Percentiles rank a stretch among this genome's conserved stretches.
Evolutionary conservation across 2,113 vertebrate species (phyloP).

Genomic region (Tichodroma muraria): DNA sequence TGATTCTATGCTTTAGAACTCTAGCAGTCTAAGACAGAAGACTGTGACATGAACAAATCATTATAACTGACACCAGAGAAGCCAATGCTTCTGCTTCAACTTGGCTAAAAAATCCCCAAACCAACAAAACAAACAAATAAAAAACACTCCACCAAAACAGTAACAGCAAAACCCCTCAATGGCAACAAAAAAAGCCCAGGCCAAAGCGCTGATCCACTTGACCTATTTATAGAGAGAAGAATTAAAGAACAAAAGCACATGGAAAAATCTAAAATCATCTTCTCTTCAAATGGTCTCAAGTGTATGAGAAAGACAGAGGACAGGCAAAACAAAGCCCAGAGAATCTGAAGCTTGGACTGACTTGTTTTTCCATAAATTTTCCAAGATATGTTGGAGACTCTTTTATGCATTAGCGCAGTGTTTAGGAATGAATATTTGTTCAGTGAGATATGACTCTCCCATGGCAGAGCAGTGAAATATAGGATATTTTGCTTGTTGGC

Average conservation of each 20-base stretch:
- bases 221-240: background rate
- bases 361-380: background rate
- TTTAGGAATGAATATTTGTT: conserved; percentile 52
- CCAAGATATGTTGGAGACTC: conserved; percentile 2
- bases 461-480: conserved; percentile 48
- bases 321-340: background rate
- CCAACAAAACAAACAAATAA: background rate
- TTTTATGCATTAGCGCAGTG: conserved; percentile 8
- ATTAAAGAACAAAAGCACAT: background rate
- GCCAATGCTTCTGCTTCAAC: background rate
- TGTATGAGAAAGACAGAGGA: background rate
- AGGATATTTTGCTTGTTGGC: conserved; percentile 55
- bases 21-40: background rate
- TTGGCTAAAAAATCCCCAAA: background rate
- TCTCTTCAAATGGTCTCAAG: background rate
- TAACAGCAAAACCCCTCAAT: background rate
- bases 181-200: background rate
- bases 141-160: background rate
- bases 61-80: background rate
- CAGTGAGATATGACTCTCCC: conserved; percentile 39
- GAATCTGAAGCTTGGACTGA: background rate
- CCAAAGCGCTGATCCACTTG: background rate
- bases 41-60: background rate
- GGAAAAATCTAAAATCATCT: background rate
- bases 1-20: background rate